Evolutionary conservation across 2,797 vertebrate genomes (phyloP).

Genomic region (Mallotus villosus): DNA sequence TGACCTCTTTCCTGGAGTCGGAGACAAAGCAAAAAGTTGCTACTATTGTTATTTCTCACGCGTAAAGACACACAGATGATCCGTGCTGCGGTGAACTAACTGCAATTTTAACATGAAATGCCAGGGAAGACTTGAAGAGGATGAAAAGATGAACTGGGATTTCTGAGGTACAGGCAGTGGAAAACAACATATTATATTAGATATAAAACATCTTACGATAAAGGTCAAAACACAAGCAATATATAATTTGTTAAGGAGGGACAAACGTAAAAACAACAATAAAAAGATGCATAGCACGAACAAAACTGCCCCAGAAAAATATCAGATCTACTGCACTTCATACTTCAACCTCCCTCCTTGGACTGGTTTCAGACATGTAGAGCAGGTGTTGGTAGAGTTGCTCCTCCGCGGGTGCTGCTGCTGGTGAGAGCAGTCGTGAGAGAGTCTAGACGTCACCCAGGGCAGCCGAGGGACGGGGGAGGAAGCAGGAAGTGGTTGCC

Average conservation of each 20-base stretch:
- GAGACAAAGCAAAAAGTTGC: no score
- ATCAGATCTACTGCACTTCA: constrained; percentile 47
- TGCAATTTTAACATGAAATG: background rate
- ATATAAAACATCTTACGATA: constrained; percentile 8
- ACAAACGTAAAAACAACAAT: constrained; percentile 37
- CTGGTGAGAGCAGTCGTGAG: constrained; percentile 26
- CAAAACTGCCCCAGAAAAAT: constrained; percentile 31
- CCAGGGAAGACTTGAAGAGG: constrained; percentile 1
- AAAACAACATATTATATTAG: constrained; percentile 23
- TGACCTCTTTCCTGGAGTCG: background rate
- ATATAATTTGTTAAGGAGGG: constrained; percentile 30
- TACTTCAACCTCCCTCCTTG: constrained; percentile 40
- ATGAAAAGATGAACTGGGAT: background rate
- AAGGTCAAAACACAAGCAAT: constrained; percentile 34
- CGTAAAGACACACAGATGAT: no score
- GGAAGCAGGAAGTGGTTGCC: constrained; percentile 17
- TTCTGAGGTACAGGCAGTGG: constrained; percentile 19
- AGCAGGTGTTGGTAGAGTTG: constrained; percentile 36
- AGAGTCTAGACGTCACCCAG: constrained; percentile 52
- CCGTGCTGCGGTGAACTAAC: no score
- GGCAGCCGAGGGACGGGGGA: constrained; percentile 27
- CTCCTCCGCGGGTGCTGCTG: constrained; percentile 35
- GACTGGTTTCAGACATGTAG: constrained; percentile 31
- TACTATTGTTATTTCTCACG: no score
- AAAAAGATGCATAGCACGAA: constrained; percentile 65